Base-by-base conservation (phyloP, 2,113 vertebrate species). In the Ivindomyrus marchei region DNA sequence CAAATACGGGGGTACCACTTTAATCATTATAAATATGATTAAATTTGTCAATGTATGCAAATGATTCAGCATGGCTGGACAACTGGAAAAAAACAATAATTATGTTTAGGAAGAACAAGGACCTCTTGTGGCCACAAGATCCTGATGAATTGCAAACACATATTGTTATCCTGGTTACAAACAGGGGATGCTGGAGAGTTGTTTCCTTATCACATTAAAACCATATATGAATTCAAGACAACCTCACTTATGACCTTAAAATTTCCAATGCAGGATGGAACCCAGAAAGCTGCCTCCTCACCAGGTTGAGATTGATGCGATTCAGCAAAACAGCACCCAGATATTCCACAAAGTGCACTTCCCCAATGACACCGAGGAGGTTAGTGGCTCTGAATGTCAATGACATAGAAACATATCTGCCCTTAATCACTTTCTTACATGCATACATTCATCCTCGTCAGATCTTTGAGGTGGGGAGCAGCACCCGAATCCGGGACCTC, bases 261-360 rank as follows among this genome's bases (percentile, higher is more conserved):
- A 52, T 62, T 85, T 90, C 90, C 39, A 1, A 90, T 94, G 90
- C 91, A 99, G 98, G 90, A 94, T 87, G 0, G 95, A 97, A 46
- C 94, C 96, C 91, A 96, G 98, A 92, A 97, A 95, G 92, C 94
- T 97, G 91, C 96, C 97, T 52, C 98, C 98, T 17, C 98, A 99
- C 91, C 92, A 92, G 1, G 94, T 97, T 74, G 98, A 99, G 91
- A 96, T 99, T 19, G 97, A 98, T 24, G 97, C 97, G 88, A 96
- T 97, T 47, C 97, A 97, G 90, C 95, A 97, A 92, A 97, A 97
- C 91, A 94, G 95, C 94, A 96, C 95, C 11, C 96, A 96, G 91
- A 96, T 99, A 92, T 96, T 95, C 89, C 98, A 99, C 89, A 97
- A 97, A 94, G 90, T 99, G 92, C 96, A 92, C 93, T 96, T 99